These are phyloP conservation scores for Oryzias celebensis DNA, from an alignment of 2,113 vertebrate species.

Conservation along the genomic window DNA sequence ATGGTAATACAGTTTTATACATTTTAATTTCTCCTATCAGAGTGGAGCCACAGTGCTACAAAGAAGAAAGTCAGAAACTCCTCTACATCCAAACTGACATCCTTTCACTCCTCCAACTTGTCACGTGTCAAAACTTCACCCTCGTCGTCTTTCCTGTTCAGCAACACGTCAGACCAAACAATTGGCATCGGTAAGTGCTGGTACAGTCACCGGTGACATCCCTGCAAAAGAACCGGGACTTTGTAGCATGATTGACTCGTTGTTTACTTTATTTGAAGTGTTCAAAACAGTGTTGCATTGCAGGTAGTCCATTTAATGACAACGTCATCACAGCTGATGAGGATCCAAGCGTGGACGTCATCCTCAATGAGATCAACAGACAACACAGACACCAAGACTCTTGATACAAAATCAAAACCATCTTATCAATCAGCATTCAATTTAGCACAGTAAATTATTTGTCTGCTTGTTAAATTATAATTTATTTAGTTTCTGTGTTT, in stretches of 20 bases:
- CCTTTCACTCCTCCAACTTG: conserved; percentile 52
- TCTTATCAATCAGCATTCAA: conserved; percentile 3
- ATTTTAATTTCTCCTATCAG: conserved; percentile 39
- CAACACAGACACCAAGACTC: conserved; percentile 28
- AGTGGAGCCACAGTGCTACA: conserved; percentile 80
- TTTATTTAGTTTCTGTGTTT: conserved; percentile 1
- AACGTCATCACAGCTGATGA: conserved; percentile 58
- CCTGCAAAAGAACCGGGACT: background rate
- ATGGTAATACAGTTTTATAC: background rate
- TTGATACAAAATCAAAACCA: conserved; percentile 22
- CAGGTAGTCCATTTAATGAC: conserved; percentile 68
- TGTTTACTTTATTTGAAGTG: background rate
- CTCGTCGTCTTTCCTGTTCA: conserved; percentile 57
- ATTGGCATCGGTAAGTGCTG: conserved; percentile 52
- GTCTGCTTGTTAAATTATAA: background rate
- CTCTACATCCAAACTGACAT: conserved; percentile 30
- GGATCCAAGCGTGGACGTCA: conserved; percentile 54
- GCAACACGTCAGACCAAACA: conserved; percentile 33
- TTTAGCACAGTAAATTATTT: conserved; percentile 16
- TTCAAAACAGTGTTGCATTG: conserved; percentile 24
- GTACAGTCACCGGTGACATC: too few relatives aligned
- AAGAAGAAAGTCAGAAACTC: conserved; percentile 62
- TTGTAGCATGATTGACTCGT: too few relatives aligned
- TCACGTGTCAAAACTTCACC: conserved; percentile 53
- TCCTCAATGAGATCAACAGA: conserved; percentile 71